phyloP scores from a whole-genome alignment of 1,140 invertebrate genomes.

The Aphelenchoides fujianensis region DNA sequence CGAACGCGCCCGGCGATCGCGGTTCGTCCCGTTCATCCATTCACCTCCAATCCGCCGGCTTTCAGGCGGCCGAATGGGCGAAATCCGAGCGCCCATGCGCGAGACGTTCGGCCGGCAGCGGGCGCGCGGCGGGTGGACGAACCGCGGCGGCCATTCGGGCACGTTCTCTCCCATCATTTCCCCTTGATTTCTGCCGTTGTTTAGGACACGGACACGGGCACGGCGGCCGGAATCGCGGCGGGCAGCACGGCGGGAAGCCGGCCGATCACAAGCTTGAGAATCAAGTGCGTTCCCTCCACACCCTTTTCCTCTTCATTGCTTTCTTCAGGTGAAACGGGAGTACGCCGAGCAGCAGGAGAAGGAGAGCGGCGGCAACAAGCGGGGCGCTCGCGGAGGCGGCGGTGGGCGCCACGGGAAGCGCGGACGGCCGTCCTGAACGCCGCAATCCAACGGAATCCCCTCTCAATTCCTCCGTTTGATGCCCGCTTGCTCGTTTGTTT shows the following conservation, averaged over 20 bases:
- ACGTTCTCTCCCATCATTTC: no score
- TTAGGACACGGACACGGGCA: background rate
- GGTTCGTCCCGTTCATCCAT: no score
- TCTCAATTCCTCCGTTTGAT: no score
- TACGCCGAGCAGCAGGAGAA: background rate
- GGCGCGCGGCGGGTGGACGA: background rate
- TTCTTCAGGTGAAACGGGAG: background rate
- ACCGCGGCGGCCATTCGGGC: background rate
- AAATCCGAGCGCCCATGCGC: background rate
- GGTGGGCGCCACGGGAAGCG: no score
- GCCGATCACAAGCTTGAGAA: background rate
- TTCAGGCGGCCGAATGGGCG: background rate
- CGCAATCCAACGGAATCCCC: no score
- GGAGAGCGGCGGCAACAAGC: no score
- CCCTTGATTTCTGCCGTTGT: no score
- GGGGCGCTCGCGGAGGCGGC: no score
- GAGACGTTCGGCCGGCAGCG: background rate
- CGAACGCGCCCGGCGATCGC: background rate
- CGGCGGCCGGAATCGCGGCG: background rate
- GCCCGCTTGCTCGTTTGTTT: no score
- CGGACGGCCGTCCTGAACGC: no score
- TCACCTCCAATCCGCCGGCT: no score
- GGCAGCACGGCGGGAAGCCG: background rate
- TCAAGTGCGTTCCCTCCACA: background rate
- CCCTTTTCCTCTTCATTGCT: background rate